phyloP scores from a whole-genome alignment of 2,113 vertebrate genomes.

The Alouatta palliata region DNA sequence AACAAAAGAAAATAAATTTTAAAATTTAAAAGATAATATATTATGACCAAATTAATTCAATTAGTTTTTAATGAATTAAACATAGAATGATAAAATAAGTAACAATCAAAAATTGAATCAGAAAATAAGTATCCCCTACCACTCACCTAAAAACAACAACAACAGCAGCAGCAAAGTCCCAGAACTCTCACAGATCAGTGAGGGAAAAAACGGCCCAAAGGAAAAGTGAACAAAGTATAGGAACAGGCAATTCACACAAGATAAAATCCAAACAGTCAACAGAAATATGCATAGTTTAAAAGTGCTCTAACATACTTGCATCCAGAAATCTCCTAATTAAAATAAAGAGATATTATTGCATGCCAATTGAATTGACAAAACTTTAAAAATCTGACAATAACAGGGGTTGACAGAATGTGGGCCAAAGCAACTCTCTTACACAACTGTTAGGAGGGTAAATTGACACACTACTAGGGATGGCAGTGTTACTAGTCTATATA shows the following conservation, averaged over 20 bases:
- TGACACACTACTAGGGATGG: not conserved
- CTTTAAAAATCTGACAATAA: not conserved
- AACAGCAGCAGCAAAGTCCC: too few relatives aligned
- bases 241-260: not conserved
- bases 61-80: not conserved
- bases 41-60: not conserved
- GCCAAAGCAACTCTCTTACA: not conserved
- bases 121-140: not conserved
- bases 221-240: not conserved
- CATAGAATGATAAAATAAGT: not conserved
- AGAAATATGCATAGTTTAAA: not conserved
- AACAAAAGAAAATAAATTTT: not conserved
- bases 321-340: not conserved
- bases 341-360: not conserved
- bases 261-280: not conserved
- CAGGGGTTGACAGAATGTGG: not conserved
- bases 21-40: not conserved
- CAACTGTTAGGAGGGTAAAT: not conserved
- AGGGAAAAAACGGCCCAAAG: not conserved
- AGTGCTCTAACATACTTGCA: not conserved
- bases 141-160: too few relatives aligned
- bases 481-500: not conserved
- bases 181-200: not conserved
- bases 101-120: not conserved
- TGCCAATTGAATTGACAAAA: not conserved